phyloP scores from a whole-genome alignment of 2,888 invertebrate species.

The Creontiades dilutus region DNA sequence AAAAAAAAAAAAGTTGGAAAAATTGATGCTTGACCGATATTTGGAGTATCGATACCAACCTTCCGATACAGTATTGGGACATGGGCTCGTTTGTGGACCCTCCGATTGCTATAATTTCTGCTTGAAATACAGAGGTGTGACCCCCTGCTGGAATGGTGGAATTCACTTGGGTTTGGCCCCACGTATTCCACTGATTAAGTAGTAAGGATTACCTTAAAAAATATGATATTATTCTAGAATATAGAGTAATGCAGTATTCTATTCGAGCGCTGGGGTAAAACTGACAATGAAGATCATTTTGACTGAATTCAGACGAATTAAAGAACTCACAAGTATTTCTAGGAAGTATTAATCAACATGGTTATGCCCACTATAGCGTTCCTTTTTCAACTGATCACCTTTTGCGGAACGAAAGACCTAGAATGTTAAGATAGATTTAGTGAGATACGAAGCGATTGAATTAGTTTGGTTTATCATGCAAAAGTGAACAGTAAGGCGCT shows the following conservation, averaged over 20 bases:
- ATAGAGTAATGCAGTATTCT: background rate
- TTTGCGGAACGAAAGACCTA: background rate
- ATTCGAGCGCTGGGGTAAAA: background rate
- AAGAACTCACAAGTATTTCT: background rate
- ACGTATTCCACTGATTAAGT: too few species aligned
- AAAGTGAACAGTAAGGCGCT: conserved; percentile 55
- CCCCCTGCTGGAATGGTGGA: too few species aligned
- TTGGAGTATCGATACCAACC: too few species aligned
- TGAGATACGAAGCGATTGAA: conserved; percentile 50
- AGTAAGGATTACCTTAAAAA: background rate
- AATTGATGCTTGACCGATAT: too few species aligned
- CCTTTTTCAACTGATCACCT: conserved; percentile 5
- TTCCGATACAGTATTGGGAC: too few species aligned
- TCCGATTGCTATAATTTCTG: too few species aligned
- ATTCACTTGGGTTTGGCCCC: too few species aligned
- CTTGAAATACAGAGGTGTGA: too few species aligned
- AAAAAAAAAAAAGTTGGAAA: too few species aligned
- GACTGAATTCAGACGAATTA: background rate
- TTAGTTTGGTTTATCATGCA: conserved; percentile 61
- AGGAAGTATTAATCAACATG: background rate
- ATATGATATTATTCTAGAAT: background rate
- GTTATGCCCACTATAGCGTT: background rate
- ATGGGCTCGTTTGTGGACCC: too few species aligned
- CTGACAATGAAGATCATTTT: background rate
- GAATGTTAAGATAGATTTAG: conserved; percentile 44